Evolutionary conservation across 2,888 invertebrate species (phyloP).

Genomic region (Chaitophorus viminalis): DNA sequence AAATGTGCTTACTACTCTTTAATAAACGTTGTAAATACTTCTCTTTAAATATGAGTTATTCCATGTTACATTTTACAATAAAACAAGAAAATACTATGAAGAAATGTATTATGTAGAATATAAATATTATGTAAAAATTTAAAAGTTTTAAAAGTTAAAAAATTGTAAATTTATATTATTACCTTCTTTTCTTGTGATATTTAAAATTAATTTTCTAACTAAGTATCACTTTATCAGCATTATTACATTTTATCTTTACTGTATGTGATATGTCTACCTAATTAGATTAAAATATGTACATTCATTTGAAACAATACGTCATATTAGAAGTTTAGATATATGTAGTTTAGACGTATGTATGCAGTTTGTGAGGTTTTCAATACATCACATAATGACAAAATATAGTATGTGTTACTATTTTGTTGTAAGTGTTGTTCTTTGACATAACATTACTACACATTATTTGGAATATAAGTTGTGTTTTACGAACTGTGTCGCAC

Average conservation of each 20-base stretch:
- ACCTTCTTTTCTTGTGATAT: too few species aligned
- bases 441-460: constrained; percentile 44
- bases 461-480: constrained; percentile 37
- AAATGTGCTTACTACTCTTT: too few species aligned
- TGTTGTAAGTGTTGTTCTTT: constrained; percentile 29
- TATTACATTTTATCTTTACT: neutral
- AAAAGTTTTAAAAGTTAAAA: neutral
- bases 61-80: neutral
- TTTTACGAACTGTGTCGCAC: constrained; percentile 51
- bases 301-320: constrained; percentile 18
- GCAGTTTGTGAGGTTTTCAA: neutral
- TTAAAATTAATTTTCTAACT: too few species aligned
- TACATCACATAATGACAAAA: neutral
- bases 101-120: too few species aligned
- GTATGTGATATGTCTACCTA: neutral
- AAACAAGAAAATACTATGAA: neutral
- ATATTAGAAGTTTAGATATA: constrained; percentile 23
- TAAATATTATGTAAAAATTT: too few species aligned
- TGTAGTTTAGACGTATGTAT: neutral
- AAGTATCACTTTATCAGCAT: too few species aligned
- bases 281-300: neutral
- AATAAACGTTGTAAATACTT: too few species aligned
- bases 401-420: constrained; percentile 13
- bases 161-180: neutral
- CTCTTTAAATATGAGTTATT: too few species aligned